phyloP scores from a whole-genome alignment of 92 coral and sea anemone genomes.

The Blastomussa wellsi region DNA sequence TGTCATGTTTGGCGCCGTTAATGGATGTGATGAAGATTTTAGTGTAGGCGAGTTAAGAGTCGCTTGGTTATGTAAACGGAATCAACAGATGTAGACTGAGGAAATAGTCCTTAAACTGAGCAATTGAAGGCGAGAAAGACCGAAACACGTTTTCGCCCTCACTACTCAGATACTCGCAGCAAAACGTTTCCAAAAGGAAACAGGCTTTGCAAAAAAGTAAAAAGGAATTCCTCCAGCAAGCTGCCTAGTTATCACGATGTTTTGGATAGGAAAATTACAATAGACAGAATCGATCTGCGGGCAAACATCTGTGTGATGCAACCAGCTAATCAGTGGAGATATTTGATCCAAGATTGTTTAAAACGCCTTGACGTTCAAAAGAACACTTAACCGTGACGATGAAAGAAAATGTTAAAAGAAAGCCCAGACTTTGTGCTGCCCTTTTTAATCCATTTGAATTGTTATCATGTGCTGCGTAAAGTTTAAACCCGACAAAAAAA shows the following conservation, averaged over 20 bases:
- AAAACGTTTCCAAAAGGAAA: not conserved
- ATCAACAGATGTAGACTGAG: not conserved
- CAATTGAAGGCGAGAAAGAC: not conserved
- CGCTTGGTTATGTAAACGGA: slow-evolving; percentile 22
- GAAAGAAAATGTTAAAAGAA: slow-evolving; percentile 10
- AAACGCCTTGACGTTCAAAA: not conserved
- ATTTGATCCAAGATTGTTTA: slow-evolving; percentile 24
- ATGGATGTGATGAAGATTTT: slow-evolving; percentile 23
- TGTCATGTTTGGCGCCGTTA: not conserved
- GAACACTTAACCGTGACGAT: not conserved
- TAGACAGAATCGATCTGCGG: not conserved
- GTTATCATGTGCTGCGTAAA: not conserved
- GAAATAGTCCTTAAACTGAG: not conserved
- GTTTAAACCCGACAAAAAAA: not conserved
- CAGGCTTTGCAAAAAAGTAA: not conserved
- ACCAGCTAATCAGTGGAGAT: not conserved
- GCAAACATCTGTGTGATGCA: slow-evolving; percentile 3
- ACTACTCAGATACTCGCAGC: not conserved
- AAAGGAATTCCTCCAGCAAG: not conserved
- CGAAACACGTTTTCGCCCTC: not conserved
- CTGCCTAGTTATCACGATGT: not conserved
- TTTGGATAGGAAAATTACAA: not conserved
- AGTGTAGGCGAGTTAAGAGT: not conserved
- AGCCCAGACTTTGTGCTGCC: no score
- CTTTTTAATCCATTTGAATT: not conserved